phyloP scores from a whole-genome alignment of 2,113 vertebrate species.

The Ariopsis seemanni region DNA sequence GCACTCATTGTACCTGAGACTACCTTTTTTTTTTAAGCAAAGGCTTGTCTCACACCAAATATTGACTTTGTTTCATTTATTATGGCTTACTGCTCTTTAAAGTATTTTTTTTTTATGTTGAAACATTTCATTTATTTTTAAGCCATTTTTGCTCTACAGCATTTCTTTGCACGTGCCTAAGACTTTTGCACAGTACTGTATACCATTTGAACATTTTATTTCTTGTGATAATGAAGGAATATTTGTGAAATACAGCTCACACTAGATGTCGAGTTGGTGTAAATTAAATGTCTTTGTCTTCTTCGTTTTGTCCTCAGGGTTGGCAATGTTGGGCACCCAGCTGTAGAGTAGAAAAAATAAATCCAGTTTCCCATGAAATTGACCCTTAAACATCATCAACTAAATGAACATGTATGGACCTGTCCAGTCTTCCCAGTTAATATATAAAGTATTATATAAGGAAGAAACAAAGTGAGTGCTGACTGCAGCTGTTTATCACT shows the following conservation, averaged over 20 bases:
- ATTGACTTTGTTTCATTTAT: too few relatives aligned
- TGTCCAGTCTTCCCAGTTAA: conserved; percentile 10
- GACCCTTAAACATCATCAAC: not conserved
- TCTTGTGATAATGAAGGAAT: not conserved
- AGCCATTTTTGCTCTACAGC: too few relatives aligned
- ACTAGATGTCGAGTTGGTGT: not conserved
- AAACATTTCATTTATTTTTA: too few relatives aligned
- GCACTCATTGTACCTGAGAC: too few relatives aligned
- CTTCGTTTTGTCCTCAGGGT: not conserved
- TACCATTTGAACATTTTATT: not conserved
- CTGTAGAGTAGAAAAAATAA: not conserved
- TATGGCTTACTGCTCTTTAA: too few relatives aligned
- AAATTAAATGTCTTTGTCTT: not conserved
- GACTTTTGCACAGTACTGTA: not conserved
- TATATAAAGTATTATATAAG: conserved; percentile 15
- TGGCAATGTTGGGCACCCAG: not conserved
- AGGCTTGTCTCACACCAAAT: too few relatives aligned
- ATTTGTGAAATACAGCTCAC: not conserved
- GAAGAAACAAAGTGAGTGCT: not conserved
- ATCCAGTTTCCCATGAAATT: not conserved
- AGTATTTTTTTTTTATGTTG: too few relatives aligned
- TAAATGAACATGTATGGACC: not conserved
- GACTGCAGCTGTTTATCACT: not conserved
- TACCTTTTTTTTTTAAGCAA: too few relatives aligned
- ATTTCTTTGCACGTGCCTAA: too few relatives aligned